phyloP scores from a whole-genome alignment of 2,888 invertebrate genomes.

The Buathra laborator region DNA sequence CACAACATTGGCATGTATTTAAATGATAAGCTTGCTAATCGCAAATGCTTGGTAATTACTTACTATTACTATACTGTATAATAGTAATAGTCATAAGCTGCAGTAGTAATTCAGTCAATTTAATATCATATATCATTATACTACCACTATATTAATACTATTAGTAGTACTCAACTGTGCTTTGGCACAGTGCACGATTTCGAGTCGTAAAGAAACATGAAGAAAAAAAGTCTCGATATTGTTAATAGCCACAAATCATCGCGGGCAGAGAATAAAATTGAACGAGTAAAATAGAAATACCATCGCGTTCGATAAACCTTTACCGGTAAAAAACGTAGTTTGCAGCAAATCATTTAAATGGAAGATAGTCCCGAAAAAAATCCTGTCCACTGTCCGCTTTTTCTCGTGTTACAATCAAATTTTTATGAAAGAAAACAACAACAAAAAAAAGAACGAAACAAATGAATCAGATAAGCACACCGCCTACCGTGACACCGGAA shows the following conservation, averaged over 20 bases:
- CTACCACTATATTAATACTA: neutral
- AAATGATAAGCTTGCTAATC: slow-evolving; percentile 53
- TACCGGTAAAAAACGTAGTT: slow-evolving; percentile 72
- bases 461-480: slow-evolving; percentile 74
- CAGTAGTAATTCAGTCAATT: slow-evolving; percentile 19
- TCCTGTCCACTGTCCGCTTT: slow-evolving; percentile 60
- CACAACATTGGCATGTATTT: slow-evolving; percentile 41
- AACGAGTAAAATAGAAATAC: slow-evolving; percentile 43
- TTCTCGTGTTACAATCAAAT: neutral
- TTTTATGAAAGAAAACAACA: neutral
- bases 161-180: neutral
- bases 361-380: slow-evolving; percentile 63
- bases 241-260: slow-evolving; percentile 47
- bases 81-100: slow-evolving; percentile 39
- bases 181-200: slow-evolving; percentile 53
- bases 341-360: slow-evolving; percentile 73
- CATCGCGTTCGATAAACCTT: slow-evolving; percentile 67
- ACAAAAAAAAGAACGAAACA: slow-evolving; percentile 42
- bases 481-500: slow-evolving; percentile 77
- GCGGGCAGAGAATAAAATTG: slow-evolving; percentile 61
- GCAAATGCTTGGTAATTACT: slow-evolving; percentile 46
- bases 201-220: slow-evolving; percentile 25
- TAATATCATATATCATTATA: neutral
- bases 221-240: slow-evolving; percentile 42
- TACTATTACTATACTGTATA: slow-evolving; percentile 38